These are phyloP conservation scores for Synodontis membranacea DNA, from an alignment of 2,113 vertebrate genomes.

Conservation along the genomic window DNA sequence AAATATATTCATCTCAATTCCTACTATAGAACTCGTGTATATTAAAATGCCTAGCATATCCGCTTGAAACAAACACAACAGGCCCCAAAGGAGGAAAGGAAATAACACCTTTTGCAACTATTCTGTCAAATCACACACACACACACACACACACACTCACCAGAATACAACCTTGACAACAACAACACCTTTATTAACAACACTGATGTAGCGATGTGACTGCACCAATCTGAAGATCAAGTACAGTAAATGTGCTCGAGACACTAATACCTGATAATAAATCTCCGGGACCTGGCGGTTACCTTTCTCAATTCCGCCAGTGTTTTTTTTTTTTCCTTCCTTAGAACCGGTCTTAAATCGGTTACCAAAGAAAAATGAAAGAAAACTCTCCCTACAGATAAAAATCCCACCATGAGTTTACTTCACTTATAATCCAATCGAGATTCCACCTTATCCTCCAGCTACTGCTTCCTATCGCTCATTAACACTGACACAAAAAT, in stretches of 20 bases:
- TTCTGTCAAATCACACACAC: neutral
- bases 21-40: neutral
- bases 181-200: neutral
- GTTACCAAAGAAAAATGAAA: slow-evolving; percentile 3
- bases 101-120: neutral
- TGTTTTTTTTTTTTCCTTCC: neutral
- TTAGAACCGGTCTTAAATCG: neutral
- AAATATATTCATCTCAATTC: too few relatives aligned
- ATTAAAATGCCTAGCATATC: neutral
- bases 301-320: neutral
- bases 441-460: neutral
- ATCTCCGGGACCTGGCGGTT: neutral
- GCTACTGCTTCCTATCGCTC: slow-evolving; percentile 15
- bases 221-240: neutral
- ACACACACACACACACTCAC: neutral
- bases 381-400: neutral
- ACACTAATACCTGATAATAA: neutral
- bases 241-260: neutral
- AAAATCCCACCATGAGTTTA: neutral
- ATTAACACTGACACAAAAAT: slow-evolving; percentile 7
- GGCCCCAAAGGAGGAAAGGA: neutral
- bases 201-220: neutral
- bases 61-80: neutral
- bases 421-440: neutral
- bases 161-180: too few relatives aligned